Conservation (phyloP, 2,797 vertebrate genomes). For the Ctenopoma kingsleyae region DNA sequence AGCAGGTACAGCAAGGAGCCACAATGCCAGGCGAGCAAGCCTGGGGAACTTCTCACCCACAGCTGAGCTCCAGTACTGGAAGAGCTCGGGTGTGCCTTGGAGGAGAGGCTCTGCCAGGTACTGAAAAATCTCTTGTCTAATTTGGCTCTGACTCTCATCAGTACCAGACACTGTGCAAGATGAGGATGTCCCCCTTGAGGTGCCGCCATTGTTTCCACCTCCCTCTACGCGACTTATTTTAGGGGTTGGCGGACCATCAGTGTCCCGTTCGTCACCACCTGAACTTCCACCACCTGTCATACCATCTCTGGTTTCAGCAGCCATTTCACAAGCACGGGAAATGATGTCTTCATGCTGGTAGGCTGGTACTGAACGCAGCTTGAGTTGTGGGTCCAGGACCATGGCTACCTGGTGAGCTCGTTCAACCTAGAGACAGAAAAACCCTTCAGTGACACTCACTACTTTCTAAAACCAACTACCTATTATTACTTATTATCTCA, state of each 20-base stretch:
- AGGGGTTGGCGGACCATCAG: conserved; percentile 74
- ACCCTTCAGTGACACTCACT: neutral
- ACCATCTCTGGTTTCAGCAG: conserved; percentile 86
- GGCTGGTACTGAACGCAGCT: conserved; percentile 94
- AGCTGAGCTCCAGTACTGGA: conserved; percentile 97
- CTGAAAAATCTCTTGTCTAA: conserved; percentile 94
- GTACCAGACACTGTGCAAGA: conserved; percentile 56
- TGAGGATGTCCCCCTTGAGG: conserved; percentile 39
- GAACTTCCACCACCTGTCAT: conserved; percentile 82
- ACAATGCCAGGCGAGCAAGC: conserved; percentile 95
- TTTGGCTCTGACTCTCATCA: conserved; percentile 80
- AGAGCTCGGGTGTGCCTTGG: conserved; percentile 94
- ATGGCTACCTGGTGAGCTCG: conserved; percentile 97
- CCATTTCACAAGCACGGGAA: conserved; percentile 94
- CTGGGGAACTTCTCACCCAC: conserved; percentile 92
- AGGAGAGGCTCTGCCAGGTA: conserved; percentile 97
- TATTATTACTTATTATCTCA: too few relatives aligned
- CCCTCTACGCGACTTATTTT: conserved; percentile 82
- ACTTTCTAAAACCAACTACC: neutral
- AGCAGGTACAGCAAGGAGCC: conserved; percentile 96
- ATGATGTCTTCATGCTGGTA: conserved; percentile 99
- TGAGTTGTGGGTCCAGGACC: conserved; percentile 97
- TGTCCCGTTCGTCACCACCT: conserved; percentile 86
- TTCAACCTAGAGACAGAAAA: conserved; percentile 84
- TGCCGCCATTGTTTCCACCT: conserved; percentile 64